Percentiles rank a stretch among this genome's conserved stretches.
Conservation (phyloP, 2,888 invertebrate genomes). For the Sminthurinus aureus region DNA sequence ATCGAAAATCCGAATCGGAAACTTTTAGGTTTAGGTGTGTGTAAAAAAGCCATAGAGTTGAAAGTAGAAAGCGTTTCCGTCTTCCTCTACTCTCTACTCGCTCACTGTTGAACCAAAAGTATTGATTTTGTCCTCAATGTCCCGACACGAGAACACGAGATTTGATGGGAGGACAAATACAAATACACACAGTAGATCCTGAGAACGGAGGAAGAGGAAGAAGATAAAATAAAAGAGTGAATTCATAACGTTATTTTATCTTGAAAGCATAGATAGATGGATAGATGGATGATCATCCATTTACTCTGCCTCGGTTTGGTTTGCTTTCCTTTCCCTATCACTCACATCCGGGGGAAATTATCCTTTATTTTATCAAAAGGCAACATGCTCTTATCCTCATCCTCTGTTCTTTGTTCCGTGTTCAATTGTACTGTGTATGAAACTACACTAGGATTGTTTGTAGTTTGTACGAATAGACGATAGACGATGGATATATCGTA, state of each 20-base stretch:
- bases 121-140: not conserved
- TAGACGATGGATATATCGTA: too few species aligned
- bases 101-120: not conserved
- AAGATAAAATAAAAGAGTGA: not conserved
- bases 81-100: not conserved
- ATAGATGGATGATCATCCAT: not conserved
- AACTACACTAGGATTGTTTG: too few species aligned
- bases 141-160: too few species aligned
- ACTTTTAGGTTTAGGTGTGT: not conserved
- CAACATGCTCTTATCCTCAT: too few species aligned
- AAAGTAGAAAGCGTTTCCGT: conserved; percentile 6
- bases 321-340: not conserved
- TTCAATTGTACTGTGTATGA: too few species aligned
- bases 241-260: not conserved
- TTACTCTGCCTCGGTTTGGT: not conserved
- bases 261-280: not conserved
- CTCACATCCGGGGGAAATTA: not conserved
- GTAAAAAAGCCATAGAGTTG: not conserved
- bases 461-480: too few species aligned
- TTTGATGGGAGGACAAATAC: not conserved
- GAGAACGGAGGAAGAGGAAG: not conserved
- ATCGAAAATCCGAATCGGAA: not conserved
- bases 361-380: not conserved
- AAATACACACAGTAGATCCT: too few species aligned
- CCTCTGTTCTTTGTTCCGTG: too few species aligned